Evolutionary conservation across 2,888 invertebrate genomes (phyloP).

Genomic region (Escarpia spicata): DNA sequence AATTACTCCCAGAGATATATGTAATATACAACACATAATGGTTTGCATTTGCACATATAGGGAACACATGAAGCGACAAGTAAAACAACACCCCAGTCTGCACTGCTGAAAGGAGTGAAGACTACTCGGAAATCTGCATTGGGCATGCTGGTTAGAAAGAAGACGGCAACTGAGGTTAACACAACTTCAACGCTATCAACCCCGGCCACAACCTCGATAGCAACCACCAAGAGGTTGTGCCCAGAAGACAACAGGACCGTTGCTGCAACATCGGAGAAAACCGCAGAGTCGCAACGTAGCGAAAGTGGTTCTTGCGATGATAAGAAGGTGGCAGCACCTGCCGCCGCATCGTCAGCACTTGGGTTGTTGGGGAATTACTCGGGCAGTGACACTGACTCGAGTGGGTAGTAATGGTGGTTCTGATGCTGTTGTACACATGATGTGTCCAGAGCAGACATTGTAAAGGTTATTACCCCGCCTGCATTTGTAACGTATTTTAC

Average conservation of each 20-base stretch:
- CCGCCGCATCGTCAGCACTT: neutral
- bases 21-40: neutral
- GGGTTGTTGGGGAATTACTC: neutral
- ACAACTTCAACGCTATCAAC: neutral
- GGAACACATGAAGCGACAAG: neutral
- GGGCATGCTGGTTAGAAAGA: neutral
- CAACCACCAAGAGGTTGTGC: neutral
- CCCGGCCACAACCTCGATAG: neutral
- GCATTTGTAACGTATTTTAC: neutral
- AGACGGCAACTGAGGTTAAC: neutral
- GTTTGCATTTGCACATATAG: neutral
- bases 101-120: neutral
- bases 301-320: neutral
- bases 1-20: neutral
- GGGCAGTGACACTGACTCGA: neutral
- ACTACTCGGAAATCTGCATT: neutral
- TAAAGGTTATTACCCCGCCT: neutral
- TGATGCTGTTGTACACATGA: neutral
- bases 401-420: neutral
- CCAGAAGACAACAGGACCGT: neutral
- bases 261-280: neutral
- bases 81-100: neutral
- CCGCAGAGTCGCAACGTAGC: neutral
- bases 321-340: neutral
- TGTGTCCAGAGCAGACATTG: neutral